Base-by-base conservation (phyloP, 2,888 invertebrate species). In the Colostygia pectinataria region DNA sequence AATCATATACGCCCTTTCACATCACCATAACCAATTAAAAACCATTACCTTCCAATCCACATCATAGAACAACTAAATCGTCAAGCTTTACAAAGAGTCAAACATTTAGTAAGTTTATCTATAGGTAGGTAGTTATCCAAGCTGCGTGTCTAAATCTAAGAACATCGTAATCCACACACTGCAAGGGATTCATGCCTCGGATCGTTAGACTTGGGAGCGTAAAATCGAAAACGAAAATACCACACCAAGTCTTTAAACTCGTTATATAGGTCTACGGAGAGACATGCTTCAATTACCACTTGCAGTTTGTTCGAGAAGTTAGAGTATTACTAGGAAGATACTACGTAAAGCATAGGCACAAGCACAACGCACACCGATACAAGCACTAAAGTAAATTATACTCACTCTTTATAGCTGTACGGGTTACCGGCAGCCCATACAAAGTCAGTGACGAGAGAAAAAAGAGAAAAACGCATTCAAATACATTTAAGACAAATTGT, bases 361-460 rank as follows among this genome's bases (percentile, higher is more conserved):
- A 88, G 90, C 89, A 89, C 89, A 85, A 85, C 75, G 84, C 88
- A 90, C 88, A 87, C 70, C 66, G 71, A 84, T 75, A 84, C 80
- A 89, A 84, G 89, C 92, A 91, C 91, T 92, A 89, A 82, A 90
- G 90, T 91, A 91, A 87, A 83, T 82, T 89, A 91, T 93, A 93
- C 93, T 93, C 92, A 93, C 93, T 93, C 92, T 92, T 92, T 80
- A 91, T 83, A 78, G 91, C 93, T 93, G 93, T 91, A 89, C 87
- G 88, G 90, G 87, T 92, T 91, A 92, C 93, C 92, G 91, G 92
- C 92, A 88, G 91, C 92, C 92, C 92, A 93, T 93, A 91, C 91
- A 93, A 93, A 92, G 92, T 92, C 91, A 92, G 91, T 92, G 90
- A 91, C 91, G 87, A 89, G 90, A 91, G 90, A 91, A 91, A 91